Evolutionary conservation across 2,888 invertebrate genomes (phyloP).

Genomic region (Timema cristinae): DNA sequence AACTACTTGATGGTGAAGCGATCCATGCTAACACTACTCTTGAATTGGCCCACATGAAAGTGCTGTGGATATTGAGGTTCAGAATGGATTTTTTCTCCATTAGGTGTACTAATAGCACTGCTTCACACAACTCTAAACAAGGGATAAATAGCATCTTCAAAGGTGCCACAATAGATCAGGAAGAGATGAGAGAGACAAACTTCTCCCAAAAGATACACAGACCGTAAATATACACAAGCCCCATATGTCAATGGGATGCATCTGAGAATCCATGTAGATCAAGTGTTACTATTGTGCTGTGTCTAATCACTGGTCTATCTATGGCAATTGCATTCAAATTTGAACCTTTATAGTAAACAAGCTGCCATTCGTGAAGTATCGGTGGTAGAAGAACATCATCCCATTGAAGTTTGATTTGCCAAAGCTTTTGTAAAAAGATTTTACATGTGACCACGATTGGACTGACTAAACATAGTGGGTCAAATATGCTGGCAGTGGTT

Average conservation of each 20-base stretch:
- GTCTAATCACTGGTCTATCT: too few species aligned
- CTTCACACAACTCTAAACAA: conserved; percentile 37
- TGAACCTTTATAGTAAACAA: background rate
- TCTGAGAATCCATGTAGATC: background rate
- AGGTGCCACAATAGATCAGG: conserved; percentile 32
- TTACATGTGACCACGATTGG: conserved; percentile 30
- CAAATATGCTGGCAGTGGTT: background rate
- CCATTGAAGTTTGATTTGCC: conserved; percentile 35
- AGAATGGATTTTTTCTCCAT: conserved; percentile 21
- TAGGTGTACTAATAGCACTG: conserved; percentile 34
- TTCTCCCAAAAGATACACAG: conserved; percentile 28
- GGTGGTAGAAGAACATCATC: conserved; percentile 32
- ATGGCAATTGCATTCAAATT: too few species aligned
- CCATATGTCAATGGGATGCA: background rate
- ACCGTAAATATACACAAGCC: conserved; percentile 30
- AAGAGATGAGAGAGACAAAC: too few species aligned
- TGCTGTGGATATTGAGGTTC: conserved; percentile 14
- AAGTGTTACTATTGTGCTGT: background rate
- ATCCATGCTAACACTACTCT: conserved; percentile 38
- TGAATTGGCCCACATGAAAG: conserved; percentile 36
- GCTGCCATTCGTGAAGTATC: background rate
- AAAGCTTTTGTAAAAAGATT: conserved; percentile 33
- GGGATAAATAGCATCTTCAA: conserved; percentile 35
- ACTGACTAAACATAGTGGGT: background rate
- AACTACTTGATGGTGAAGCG: conserved; percentile 25